Percentiles rank a stretch among this genome's conserved stretches.
Evolutionary conservation across 2,888 invertebrate species (phyloP).

Genomic region (Glaucopsyche alexis): DNA sequence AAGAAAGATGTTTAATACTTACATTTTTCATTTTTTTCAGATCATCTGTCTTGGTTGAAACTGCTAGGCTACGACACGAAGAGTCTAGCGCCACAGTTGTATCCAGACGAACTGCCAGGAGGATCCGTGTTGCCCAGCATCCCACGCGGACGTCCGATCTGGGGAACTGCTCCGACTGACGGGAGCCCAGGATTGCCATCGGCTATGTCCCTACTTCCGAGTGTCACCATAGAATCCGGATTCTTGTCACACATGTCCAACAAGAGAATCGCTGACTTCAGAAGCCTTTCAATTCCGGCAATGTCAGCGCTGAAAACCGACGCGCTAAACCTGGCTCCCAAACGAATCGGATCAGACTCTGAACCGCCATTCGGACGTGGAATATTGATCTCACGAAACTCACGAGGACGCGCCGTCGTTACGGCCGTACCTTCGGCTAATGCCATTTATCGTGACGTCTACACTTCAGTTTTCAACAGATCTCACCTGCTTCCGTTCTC

Average conservation of each 20-base stretch:
- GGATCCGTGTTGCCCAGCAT: slow-evolving; percentile 84
- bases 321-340: slow-evolving; percentile 86
- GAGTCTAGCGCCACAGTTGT: slow-evolving; percentile 92
- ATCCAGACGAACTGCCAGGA: slow-evolving; percentile 84
- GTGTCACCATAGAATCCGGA: slow-evolving; percentile 89
- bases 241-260: slow-evolving; percentile 90
- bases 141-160: slow-evolving; percentile 67
- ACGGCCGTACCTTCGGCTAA: slow-evolving; percentile 94
- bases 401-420: slow-evolving; percentile 89
- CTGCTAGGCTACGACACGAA: slow-evolving; percentile 92
- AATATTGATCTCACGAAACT: slow-evolving; percentile 89
- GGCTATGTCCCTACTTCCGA: slow-evolving; percentile 82
- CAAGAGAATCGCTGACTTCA: slow-evolving; percentile 87
- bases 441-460: slow-evolving; percentile 94
- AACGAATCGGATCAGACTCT: slow-evolving; percentile 89
- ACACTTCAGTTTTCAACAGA: slow-evolving; percentile 94
- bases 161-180: slow-evolving; percentile 77
- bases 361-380: slow-evolving; percentile 94
- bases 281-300: slow-evolving; percentile 87
- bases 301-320: slow-evolving; percentile 90
- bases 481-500: slow-evolving; percentile 93
- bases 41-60: slow-evolving; percentile 92
- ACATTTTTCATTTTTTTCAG: slow-evolving; percentile 63
- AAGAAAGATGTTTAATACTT: background rate
- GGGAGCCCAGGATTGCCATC: slow-evolving; percentile 79